A percentile compares a stretch with the other conserved stretches of the same genome.
Conservation (phyloP, 2,888 invertebrate genomes). For the Drosophila dives region DNA sequence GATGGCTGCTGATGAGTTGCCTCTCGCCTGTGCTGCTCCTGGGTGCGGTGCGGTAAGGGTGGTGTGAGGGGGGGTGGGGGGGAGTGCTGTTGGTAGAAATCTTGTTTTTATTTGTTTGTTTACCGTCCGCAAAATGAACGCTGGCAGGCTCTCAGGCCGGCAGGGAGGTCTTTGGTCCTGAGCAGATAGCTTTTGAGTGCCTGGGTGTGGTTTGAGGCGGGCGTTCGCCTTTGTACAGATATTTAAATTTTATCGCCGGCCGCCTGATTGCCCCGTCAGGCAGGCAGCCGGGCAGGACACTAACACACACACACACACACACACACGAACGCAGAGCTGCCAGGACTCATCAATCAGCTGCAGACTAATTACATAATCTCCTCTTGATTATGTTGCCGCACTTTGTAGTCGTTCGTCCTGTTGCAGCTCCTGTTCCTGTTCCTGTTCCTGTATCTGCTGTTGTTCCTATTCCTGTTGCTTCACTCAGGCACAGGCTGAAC, state of each 20-base stretch:
- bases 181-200: constrained; percentile 34
- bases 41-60: not conserved
- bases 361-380: constrained; percentile 85
- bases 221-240: constrained; percentile 52
- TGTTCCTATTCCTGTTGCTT: constrained; percentile 4
- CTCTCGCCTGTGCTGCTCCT: constrained; percentile 4
- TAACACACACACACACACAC: constrained; percentile 5
- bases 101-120: constrained; percentile 80
- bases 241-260: constrained; percentile 77
- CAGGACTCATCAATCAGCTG: constrained; percentile 85
- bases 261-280: constrained; percentile 65
- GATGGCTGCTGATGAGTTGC: constrained; percentile 70
- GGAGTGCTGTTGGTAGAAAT: constrained; percentile 53
- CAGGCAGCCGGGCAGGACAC: constrained; percentile 9
- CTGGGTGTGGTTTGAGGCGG: constrained; percentile 8
- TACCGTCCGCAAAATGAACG: constrained; percentile 79
- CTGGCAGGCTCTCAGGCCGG: constrained; percentile 28
- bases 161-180: constrained; percentile 10
- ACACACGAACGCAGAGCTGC: constrained; percentile 51
- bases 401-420: constrained; percentile 50
- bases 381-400: constrained; percentile 83
- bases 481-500: constrained; percentile 3
- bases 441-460: not conserved
- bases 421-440: constrained; percentile 19
- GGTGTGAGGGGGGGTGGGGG: not conserved